These are phyloP conservation scores for Heliocidaris erythrogramma DNA, from an alignment of 35 echinoderm and acorn worm genomes.

Conservation along the genomic window DNA sequence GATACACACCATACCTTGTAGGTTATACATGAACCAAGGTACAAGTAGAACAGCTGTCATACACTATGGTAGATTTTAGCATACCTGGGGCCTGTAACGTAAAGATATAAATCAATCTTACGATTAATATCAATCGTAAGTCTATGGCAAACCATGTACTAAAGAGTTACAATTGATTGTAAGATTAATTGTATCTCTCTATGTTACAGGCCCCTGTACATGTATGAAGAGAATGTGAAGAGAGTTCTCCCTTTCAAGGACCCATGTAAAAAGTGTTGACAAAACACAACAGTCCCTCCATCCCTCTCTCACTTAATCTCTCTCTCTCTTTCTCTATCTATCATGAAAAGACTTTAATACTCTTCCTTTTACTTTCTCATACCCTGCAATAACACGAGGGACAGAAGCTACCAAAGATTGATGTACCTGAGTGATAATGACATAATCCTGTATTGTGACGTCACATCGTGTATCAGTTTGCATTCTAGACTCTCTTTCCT, in stretches of 20 bases:
- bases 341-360: not conserved
- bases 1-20: no score
- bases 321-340: not conserved
- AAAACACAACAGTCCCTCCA: not conserved
- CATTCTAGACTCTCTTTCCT: not conserved
- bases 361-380: not conserved
- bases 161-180: no score
- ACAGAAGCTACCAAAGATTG: not conserved
- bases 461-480: not conserved
- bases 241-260: not conserved
- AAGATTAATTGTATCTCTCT: no score
- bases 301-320: not conserved
- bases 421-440: conserved; percentile 23
- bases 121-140: no score
- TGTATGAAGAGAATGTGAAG: not conserved
- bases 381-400: not conserved
- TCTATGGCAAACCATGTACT: no score
- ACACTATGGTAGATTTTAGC: no score
- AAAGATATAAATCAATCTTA: no score
- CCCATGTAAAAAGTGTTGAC: not conserved
- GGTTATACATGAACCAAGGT: no score
- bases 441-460: not conserved
- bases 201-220: no score
- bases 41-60: no score
- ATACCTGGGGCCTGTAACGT: no score